phyloP scores from a whole-genome alignment of 2,888 invertebrate genomes.

The Dugesia japonica region DNA sequence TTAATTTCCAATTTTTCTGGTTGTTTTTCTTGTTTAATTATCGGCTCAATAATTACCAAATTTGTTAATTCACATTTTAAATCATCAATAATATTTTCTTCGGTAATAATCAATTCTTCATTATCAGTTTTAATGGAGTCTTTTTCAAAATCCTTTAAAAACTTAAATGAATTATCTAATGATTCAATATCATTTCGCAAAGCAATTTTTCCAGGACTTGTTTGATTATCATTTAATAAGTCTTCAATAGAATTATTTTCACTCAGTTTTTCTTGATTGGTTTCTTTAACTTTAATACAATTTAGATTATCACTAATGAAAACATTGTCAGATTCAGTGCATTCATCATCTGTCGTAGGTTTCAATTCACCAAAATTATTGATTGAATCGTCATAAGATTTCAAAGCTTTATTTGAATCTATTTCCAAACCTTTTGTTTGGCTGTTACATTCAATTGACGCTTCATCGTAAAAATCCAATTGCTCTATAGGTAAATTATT shows the following conservation, averaged over 20 bases:
- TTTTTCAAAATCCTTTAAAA: slow-evolving; percentile 11
- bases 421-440: neutral
- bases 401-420: neutral
- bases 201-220: too few relatives aligned
- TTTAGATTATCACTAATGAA: neutral
- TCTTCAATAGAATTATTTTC: neutral
- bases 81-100: neutral
- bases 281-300: neutral
- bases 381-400: neutral
- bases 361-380: neutral
- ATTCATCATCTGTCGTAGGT: neutral
- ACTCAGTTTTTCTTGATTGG: neutral
- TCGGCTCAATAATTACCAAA: too few relatives aligned
- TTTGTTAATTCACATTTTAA: neutral
- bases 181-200: neutral
- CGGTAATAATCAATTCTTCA: neutral
- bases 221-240: neutral
- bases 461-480: neutral
- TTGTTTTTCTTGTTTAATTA: neutral
- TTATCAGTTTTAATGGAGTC: neutral
- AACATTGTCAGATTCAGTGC: neutral
- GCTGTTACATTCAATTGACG: neutral
- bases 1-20: too few relatives aligned
- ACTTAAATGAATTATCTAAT: slow-evolving; percentile 1
- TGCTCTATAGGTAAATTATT: neutral